These are phyloP conservation scores for Haliclystus octoradiatus DNA, from an alignment of 30 jellyfish, hydroid and myxozoan species.

Conservation along the genomic window DNA sequence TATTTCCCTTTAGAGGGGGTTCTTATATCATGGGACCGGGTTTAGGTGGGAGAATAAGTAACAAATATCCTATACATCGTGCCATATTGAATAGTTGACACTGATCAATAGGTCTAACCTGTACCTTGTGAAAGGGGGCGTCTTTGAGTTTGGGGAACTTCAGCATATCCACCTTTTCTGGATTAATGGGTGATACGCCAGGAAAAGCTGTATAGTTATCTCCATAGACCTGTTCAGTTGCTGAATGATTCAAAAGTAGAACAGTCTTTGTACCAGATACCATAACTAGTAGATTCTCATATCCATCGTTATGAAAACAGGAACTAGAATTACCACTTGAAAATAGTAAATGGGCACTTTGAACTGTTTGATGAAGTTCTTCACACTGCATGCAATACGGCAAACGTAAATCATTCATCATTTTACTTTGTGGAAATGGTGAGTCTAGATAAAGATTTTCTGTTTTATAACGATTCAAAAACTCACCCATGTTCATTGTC, in stretches of 20 bases:
- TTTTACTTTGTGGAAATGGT: constrained; percentile 80
- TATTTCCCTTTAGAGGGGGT: too few relatives aligned
- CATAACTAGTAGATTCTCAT: constrained; percentile 71
- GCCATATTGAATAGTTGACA: too few relatives aligned
- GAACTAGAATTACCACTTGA: constrained; percentile 90
- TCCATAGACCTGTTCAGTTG: constrained; percentile 46
- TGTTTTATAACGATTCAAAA: constrained; percentile 44
- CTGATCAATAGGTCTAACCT: too few relatives aligned
- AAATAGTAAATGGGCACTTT: constrained; percentile 82
- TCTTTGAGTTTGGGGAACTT: constrained; percentile 60
- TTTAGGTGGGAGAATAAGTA: too few relatives aligned
- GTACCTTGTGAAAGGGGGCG: constrained; percentile 83
- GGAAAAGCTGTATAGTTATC: constrained; percentile 57
- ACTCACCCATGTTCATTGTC: constrained; percentile 74
- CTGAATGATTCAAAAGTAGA: constrained; percentile 30
- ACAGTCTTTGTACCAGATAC: constrained; percentile 64
- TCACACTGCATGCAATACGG: constrained; percentile 90
- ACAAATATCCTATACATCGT: too few relatives aligned
- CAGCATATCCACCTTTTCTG: constrained; percentile 70
- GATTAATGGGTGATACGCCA: constrained; percentile 85
- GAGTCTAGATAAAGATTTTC: constrained; percentile 70
- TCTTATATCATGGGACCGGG: too few relatives aligned
- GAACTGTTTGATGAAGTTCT: constrained; percentile 41
- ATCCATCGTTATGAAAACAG: constrained; percentile 83
- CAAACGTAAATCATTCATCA: constrained; percentile 68